Percentiles rank a stretch among this genome's conserved stretches.
Conservation (phyloP, 1,140 invertebrate genomes). For the Chrysomallon squamiferum region DNA sequence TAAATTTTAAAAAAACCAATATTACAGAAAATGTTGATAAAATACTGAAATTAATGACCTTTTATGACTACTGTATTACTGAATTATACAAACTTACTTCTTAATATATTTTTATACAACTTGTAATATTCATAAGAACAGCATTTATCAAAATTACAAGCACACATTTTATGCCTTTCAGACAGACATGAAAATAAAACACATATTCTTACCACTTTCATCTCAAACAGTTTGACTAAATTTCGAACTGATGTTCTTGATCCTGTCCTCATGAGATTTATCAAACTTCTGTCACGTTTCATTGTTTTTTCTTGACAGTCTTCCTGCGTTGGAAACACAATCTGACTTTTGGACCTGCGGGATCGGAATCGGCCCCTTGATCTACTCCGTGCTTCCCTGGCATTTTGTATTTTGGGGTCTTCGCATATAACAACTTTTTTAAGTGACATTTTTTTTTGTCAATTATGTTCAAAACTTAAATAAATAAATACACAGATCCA, state of each 20-base stretch:
- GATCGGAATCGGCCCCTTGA: background rate
- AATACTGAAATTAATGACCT: no score
- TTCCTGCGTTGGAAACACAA: background rate
- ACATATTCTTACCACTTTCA: conserved; percentile 12
- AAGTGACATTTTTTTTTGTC: background rate
- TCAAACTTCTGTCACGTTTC: conserved; percentile 23
- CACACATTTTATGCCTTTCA: no score
- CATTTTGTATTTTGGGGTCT: conserved; percentile 4
- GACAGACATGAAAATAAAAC: background rate
- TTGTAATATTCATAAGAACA: no score
- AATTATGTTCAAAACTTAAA: background rate
- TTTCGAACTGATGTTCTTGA: conserved; percentile 27
- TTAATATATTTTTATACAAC: no score
- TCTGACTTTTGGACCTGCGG: background rate
- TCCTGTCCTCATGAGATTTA: conserved; percentile 25
- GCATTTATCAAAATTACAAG: no score
- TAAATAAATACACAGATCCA: background rate
- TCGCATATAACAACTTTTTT: conserved; percentile 1
- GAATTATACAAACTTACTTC: no score
- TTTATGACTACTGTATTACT: no score
- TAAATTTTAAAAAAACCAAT: no score
- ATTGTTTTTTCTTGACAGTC: background rate
- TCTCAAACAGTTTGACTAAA: conserved; percentile 30
- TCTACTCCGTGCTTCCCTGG: background rate
- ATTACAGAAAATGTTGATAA: no score